These are phyloP conservation scores for Lithophane semibrunnea DNA, from an alignment of 2,888 invertebrate species.

Conservation along the genomic window DNA sequence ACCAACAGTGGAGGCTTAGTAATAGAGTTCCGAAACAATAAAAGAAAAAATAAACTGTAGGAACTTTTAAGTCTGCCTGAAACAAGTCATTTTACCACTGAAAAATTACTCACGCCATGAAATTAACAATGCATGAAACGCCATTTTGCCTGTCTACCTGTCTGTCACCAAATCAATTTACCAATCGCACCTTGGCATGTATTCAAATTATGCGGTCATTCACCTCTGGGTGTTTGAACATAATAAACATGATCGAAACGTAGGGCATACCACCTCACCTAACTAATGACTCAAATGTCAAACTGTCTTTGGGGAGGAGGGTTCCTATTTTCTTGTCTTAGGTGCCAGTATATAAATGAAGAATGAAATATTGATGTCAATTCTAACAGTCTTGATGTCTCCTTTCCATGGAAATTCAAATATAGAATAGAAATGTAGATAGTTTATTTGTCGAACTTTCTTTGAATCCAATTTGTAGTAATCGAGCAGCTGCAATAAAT, in stretches of 20 bases:
- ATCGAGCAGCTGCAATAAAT: constrained; percentile 35
- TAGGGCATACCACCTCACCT: constrained; percentile 15
- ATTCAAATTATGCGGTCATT: constrained; percentile 62
- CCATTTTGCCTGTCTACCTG: constrained; percentile 29
- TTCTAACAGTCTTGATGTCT: neutral
- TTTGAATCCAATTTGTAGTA: constrained; percentile 48
- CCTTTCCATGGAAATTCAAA: neutral
- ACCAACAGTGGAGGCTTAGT: too few relatives aligned
- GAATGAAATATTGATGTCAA: constrained; percentile 12
- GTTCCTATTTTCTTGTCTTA: constrained; percentile 1
- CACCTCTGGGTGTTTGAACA: constrained; percentile 43
- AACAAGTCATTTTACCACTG: neutral
- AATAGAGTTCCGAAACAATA: neutral
- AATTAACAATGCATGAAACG: constrained; percentile 7
- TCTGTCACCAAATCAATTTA: constrained; percentile 59
- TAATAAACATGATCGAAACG: constrained; percentile 17
- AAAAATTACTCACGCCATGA: constrained; percentile 16
- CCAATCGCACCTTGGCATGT: constrained; percentile 59
- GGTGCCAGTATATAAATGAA: neutral
- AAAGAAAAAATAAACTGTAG: neutral
- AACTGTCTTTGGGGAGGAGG: constrained; percentile 31
- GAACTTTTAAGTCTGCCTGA: neutral
- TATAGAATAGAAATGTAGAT: constrained; percentile 8
- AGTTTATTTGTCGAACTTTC: constrained; percentile 25
- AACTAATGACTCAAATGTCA: constrained; percentile 44